Evolutionary conservation across 2,888 invertebrate species (phyloP).

Genomic region (Ypsolopha scabrella): DNA sequence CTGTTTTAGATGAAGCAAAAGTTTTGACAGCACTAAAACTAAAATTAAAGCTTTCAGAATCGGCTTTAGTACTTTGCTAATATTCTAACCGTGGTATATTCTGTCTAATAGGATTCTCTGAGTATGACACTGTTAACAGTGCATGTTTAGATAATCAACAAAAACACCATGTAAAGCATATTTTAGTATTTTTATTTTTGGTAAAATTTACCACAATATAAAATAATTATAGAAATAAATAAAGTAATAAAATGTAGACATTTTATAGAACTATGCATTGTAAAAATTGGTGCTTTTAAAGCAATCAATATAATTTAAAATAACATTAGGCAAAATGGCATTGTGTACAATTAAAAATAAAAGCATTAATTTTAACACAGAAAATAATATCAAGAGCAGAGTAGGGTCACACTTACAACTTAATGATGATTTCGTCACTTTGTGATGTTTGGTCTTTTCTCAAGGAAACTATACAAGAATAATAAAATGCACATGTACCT

Average conservation of each 20-base stretch:
- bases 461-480: constrained; percentile 33
- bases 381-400: constrained; percentile 66
- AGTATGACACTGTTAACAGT: too few relatives aligned
- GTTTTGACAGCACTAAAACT: too few relatives aligned
- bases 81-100: too few relatives aligned
- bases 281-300: constrained; percentile 70
- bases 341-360: constrained; percentile 67
- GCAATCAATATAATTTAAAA: constrained; percentile 69
- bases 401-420: constrained; percentile 39
- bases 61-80: too few relatives aligned
- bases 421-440: constrained; percentile 57
- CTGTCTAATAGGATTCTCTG: too few relatives aligned
- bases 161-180: constrained; percentile 62
- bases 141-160: constrained; percentile 14
- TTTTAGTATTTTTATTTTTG: constrained; percentile 71
- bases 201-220: constrained; percentile 70
- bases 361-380: constrained; percentile 62
- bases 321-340: constrained; percentile 71
- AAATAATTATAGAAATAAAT: constrained; percentile 70
- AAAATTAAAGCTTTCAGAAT: too few relatives aligned
- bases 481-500: constrained; percentile 42
- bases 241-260: constrained; percentile 69
- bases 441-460: constrained; percentile 56
- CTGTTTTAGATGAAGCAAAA: too few relatives aligned
- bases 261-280: constrained; percentile 69